Base-by-base conservation (phyloP, 2,797 vertebrate genomes). In the Eulemur mongoz region DNA sequence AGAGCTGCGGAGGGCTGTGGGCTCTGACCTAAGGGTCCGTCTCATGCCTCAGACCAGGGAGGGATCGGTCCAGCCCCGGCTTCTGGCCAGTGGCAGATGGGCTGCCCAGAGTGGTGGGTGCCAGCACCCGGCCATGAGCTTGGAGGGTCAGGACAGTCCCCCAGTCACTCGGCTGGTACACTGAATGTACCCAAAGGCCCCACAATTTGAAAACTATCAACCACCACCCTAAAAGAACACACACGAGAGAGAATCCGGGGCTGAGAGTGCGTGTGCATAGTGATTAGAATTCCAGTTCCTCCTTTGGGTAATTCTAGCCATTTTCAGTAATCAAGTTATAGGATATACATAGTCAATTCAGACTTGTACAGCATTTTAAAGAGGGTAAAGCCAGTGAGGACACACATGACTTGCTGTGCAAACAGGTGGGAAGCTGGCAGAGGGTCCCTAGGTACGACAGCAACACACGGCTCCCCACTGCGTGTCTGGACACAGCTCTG, bases 191-290 rank as follows among this genome's bases (percentile, higher is more conserved):
- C 59, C 4, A 4, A 80, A 70, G 69, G 35, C 9, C 30, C 43
- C 48, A 40, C 12, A 3, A 38, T 32, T n/a, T 70, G 40, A 73
- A 93, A 95, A 27, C 5, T 11, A 48, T 27, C 32, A 5, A 10
- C 4, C 30, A 43, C 32, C 7, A 65, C 38, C 38, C 52, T n/a
- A 25, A 48, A 45, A 82, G 25, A 82, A 59, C 5, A 65, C 8
- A 40, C 7, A 8, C 20, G 3, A 65, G 76, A 84, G 70, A 75
- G 12, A 25, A 11, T 27, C 17, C 8, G 2, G 5, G 54, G 50
- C 15, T 35, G 14, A 48, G 52, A 73, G 15, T 25, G 0, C 0
- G 1, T 30, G 5, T 18, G 13, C 17, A 2, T 22, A 38, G 45
- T 0, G 12, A 69, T 65, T 43, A 57, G 35, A 72, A 57, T 69